Percentiles rank a stretch among this genome's conserved stretches.
Evolutionary conservation across 2,888 invertebrate species (phyloP).

Genomic region (Trachelus troglodyta): DNA sequence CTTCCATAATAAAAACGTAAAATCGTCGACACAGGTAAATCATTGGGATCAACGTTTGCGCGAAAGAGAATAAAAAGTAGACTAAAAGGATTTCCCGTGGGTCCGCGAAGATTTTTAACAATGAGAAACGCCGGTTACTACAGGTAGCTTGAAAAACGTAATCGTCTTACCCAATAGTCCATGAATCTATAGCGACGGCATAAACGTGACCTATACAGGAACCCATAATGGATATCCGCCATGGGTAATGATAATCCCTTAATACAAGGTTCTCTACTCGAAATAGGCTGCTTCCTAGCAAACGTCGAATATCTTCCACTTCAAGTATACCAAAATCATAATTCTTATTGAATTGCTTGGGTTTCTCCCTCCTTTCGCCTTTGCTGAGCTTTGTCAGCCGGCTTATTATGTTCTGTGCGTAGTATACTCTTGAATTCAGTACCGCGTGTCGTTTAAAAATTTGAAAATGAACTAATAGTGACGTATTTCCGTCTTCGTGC

Average conservation of each 20-base stretch:
- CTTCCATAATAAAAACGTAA: not conserved
- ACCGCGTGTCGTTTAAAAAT: not conserved
- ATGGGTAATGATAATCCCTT: slow-evolving; percentile 47
- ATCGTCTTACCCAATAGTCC: slow-evolving; percentile 41
- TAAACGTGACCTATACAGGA: slow-evolving; percentile 14
- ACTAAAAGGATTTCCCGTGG: not conserved
- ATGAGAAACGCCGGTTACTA: not conserved
- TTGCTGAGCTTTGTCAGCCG: not conserved
- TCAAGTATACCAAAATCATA: slow-evolving; percentile 32
- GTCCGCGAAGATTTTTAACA: not conserved
- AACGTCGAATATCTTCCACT: slow-evolving; percentile 40
- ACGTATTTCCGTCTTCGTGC: not conserved
- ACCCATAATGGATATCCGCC: slow-evolving; percentile 34
- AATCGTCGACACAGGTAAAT: not conserved
- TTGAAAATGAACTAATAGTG: not conserved
- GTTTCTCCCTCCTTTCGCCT: not conserved
- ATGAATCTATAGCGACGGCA: slow-evolving; percentile 27
- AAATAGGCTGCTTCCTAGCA: slow-evolving; percentile 29
- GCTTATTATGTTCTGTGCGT: not conserved
- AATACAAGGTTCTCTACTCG: slow-evolving; percentile 34
- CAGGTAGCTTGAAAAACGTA: slow-evolving; percentile 19
- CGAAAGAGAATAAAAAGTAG: not conserved
- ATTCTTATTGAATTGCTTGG: slow-evolving; percentile 18
- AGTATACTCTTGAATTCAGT: not conserved
- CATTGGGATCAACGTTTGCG: not conserved